Conservation (phyloP, 1,140 invertebrate species). For the Camponotus floridanus region DNA sequence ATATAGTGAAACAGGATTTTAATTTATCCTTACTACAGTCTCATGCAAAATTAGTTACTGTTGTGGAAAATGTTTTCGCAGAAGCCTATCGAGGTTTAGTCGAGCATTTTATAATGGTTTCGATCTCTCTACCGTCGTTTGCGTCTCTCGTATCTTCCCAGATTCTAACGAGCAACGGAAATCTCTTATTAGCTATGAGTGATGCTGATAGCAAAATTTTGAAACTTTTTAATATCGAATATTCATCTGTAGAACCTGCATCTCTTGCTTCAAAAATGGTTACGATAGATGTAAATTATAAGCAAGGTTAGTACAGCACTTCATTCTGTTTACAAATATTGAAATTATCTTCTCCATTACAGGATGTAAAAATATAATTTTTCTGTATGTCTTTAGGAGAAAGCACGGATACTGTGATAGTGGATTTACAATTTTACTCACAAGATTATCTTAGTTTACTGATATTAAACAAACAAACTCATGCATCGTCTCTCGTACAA, state of each 20-base stretch:
- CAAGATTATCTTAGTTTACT: slow-evolving; percentile 92
- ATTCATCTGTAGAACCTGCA: slow-evolving; percentile 43
- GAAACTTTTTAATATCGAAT: slow-evolving; percentile 78
- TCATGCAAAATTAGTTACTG: slow-evolving; percentile 90
- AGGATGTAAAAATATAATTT: slow-evolving; percentile 47
- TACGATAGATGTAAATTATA: slow-evolving; percentile 77
- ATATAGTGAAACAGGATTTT: slow-evolving; percentile 92
- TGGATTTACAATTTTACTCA: slow-evolving; percentile 94
- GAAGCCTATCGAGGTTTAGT: slow-evolving; percentile 89
- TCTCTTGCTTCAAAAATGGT: slow-evolving; percentile 70
- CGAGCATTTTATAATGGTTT: slow-evolving; percentile 87
- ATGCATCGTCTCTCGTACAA: slow-evolving; percentile 89
- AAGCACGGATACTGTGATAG: slow-evolving; percentile 76
- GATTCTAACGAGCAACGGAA: slow-evolving; percentile 77
- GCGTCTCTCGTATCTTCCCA: slow-evolving; percentile 76
- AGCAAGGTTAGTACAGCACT: slow-evolving; percentile 74
- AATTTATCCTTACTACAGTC: slow-evolving; percentile 94
- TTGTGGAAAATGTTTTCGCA: slow-evolving; percentile 90
- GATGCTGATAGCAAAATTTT: slow-evolving; percentile 77
- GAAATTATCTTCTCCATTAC: neutral
- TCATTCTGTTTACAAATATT: neutral
- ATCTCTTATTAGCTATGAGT: slow-evolving; percentile 79
- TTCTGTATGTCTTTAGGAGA: slow-evolving; percentile 49
- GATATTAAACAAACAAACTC: slow-evolving; percentile 87
- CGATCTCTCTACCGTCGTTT: slow-evolving; percentile 68